Conservation (phyloP, 1,140 invertebrate genomes). For the Trypoxylus dichotomus region DNA sequence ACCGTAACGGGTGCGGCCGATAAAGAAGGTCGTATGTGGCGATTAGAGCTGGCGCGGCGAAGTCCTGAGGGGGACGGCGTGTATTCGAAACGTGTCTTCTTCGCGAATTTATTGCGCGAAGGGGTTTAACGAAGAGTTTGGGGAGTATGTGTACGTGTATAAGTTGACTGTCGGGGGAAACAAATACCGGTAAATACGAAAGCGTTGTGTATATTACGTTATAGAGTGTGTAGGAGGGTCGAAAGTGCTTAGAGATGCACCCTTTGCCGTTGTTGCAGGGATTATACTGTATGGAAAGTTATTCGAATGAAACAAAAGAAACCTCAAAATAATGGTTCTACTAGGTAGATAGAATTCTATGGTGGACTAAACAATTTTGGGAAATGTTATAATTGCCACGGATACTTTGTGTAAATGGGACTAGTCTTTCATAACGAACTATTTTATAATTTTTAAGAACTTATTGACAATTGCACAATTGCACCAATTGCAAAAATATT, state of each 20-base stretch:
- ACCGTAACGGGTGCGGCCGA: neutral
- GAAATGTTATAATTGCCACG: too few species aligned
- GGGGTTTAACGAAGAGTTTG: neutral
- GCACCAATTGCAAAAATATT: too few species aligned
- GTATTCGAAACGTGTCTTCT: conserved; percentile 15
- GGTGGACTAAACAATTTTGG: too few species aligned
- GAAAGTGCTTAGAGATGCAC: neutral
- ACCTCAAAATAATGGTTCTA: too few species aligned
- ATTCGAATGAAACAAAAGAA: too few species aligned
- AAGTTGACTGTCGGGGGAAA: neutral
- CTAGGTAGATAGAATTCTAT: too few species aligned
- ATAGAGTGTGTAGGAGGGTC: neutral
- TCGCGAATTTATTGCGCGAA: conserved; percentile 16
- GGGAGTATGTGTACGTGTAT: neutral
- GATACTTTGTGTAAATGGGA: too few species aligned
- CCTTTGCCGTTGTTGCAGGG: neutral
- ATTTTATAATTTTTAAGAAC: too few species aligned
- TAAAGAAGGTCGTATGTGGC: neutral
- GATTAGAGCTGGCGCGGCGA: neutral
- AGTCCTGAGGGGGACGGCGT: neutral
- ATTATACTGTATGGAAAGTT: neutral
- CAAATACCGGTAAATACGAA: neutral
- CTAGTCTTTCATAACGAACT: too few species aligned
- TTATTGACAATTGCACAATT: too few species aligned
- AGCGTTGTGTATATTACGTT: neutral